phyloP scores from a whole-genome alignment of 2,888 invertebrate genomes.

The Geotrupes spiniger region DNA sequence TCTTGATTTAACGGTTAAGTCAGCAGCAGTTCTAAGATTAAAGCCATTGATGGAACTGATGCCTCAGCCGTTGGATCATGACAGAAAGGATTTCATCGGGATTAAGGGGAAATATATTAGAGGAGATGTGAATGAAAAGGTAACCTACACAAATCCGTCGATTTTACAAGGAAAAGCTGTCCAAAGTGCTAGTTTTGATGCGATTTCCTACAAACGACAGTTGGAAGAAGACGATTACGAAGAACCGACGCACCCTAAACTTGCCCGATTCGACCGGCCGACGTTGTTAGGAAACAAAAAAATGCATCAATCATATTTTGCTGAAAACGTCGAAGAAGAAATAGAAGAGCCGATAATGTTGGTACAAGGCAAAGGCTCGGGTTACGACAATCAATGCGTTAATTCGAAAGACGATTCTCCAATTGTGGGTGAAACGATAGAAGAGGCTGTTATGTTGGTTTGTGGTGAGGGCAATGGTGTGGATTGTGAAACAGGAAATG shows the following conservation, averaged over 20 bases:
- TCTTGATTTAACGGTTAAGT: constrained; percentile 15
- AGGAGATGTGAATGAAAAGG: constrained; percentile 22
- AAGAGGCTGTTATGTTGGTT: constrained; percentile 69
- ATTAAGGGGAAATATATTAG: constrained; percentile 35
- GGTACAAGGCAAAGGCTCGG: constrained; percentile 57
- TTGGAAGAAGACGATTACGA: constrained; percentile 29
- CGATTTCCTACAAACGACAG: constrained; percentile 30
- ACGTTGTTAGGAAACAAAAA: constrained; percentile 33
- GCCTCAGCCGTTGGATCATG: constrained; percentile 20
- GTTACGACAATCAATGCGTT: constrained; percentile 55
- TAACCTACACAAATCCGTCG: constrained; percentile 16
- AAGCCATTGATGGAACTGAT: constrained; percentile 21
- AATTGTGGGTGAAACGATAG: constrained; percentile 65
- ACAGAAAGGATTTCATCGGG: constrained; percentile 30
- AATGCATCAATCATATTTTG: constrained; percentile 19
- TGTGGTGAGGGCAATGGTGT: constrained; percentile 70
- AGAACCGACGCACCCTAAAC: constrained; percentile 30
- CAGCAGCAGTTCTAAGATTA: constrained; percentile 10
- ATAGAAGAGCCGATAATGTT: constrained; percentile 73
- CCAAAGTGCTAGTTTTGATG: constrained; percentile 32
- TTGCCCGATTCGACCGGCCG: constrained; percentile 22
- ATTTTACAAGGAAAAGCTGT: constrained; percentile 30
- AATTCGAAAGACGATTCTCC: constrained; percentile 29
- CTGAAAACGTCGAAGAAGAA: constrained; percentile 57
- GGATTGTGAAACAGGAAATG: constrained; percentile 74